Percentiles rank a stretch among this genome's conserved stretches.
Conservation (phyloP, 2,888 invertebrate species). For the Pheosia tremula region DNA sequence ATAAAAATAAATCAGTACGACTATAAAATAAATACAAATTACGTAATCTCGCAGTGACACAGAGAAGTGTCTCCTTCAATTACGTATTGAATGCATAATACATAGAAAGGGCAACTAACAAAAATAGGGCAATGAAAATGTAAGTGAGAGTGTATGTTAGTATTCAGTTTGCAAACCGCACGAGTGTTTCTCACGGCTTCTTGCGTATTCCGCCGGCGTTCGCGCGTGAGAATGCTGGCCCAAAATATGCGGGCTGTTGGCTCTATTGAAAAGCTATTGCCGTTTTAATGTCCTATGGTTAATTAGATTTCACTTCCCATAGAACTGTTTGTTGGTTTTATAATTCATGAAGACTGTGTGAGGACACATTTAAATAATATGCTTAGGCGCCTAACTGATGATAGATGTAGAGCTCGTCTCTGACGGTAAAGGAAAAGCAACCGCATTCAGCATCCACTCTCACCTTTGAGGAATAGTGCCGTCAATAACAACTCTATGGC, state of each 20-base stretch:
- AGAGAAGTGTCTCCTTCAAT: background rate
- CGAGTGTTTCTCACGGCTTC: slow-evolving; percentile 70
- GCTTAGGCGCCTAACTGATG: too few relatives aligned
- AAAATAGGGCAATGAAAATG: slow-evolving; percentile 73
- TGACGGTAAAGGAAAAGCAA: too few relatives aligned
- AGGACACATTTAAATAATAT: too few relatives aligned
- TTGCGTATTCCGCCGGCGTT: slow-evolving; percentile 65
- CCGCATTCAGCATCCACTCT: too few relatives aligned
- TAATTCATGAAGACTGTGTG: background rate
- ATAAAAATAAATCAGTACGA: slow-evolving; percentile 9
- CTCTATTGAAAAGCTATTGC: background rate
- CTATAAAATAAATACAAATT: slow-evolving; percentile 27
- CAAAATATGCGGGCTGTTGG: slow-evolving; percentile 51
- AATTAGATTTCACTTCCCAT: background rate
- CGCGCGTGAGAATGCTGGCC: slow-evolving; percentile 63
- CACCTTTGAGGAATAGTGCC: too few relatives aligned
- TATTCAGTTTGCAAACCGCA: slow-evolving; percentile 74
- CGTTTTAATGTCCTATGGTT: background rate
- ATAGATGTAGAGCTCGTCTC: too few relatives aligned
- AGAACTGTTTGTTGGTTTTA: background rate
- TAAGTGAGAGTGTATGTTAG: slow-evolving; percentile 63
- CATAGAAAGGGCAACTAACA: slow-evolving; percentile 40
- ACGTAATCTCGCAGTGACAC: slow-evolving; percentile 10
- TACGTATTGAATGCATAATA: slow-evolving; percentile 23
- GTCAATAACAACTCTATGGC: too few relatives aligned